These are phyloP conservation scores for Pontoporia blainvillei DNA, from an alignment of 2,113 vertebrate species.

Conservation along the genomic window DNA sequence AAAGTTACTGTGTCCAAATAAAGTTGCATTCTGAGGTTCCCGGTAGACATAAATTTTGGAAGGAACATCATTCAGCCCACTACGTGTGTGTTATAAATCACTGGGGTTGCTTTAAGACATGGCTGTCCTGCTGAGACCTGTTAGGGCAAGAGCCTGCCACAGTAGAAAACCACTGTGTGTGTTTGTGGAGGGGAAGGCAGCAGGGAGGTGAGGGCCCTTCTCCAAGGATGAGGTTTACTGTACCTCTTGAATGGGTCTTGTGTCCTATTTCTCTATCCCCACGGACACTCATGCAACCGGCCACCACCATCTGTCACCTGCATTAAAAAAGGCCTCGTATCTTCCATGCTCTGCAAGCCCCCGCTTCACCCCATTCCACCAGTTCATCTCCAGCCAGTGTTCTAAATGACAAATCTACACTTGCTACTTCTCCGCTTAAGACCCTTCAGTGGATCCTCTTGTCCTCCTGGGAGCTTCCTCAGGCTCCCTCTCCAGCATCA, in stretches of 20 bases:
- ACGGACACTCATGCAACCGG: fast-evolving
- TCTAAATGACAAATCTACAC: background rate
- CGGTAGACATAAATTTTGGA: background rate
- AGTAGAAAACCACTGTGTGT: background rate
- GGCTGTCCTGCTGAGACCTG: background rate
- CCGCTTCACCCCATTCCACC: fast-evolving
- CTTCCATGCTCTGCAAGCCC: background rate
- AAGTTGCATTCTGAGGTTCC: background rate
- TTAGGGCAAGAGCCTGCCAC: fast-evolving
- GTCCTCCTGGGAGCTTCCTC: background rate
- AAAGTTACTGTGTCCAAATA: too few relatives aligned
- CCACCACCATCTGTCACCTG: background rate
- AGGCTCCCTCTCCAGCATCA: too few relatives aligned
- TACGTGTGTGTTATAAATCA: fast-evolving
- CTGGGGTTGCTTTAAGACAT: background rate
- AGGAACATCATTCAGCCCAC: fast-evolving
- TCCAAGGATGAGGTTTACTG: too few relatives aligned
- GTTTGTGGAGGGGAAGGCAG: background rate
- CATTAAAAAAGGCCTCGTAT: background rate
- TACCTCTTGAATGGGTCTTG: background rate
- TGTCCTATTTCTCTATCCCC: background rate
- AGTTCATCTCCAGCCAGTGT: background rate
- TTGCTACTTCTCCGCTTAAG: background rate
- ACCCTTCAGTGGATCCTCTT: background rate
- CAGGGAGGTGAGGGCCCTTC: background rate